Base-by-base conservation (phyloP, 2,113 vertebrate genomes). In the Albula goreensis region DNA sequence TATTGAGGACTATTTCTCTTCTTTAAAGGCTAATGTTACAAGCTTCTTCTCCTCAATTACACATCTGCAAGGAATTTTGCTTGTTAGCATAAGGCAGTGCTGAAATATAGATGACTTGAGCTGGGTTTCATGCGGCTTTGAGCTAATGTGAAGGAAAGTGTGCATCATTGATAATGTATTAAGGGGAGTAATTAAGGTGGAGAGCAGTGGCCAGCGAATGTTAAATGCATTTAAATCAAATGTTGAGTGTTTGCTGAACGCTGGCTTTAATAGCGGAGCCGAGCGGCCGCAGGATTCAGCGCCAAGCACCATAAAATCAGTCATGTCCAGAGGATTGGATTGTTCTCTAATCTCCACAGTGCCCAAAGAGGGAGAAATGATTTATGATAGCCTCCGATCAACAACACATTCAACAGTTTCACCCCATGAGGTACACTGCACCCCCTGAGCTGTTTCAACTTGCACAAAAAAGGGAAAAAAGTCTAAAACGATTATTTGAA, bases 81-180 rank as follows among this genome's bases (percentile, higher is more conserved):
- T 70, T 52, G 57, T 80, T 82, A 51, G 50, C 66, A 66, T 86
- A 56, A 86, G 22, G 79, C 56, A 48, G 52, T 22, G 50, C 50
- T 81, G 51, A 52, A 52, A 81, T n/a, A 82, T 60, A 82, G 56
- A 60, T 82, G 9, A 60, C 81, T 82, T 82, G 52, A 48, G 60
- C 52, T 31, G 10, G 25, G 41, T 60, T 41, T 57, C 53, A 82
- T 82, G 48, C 22, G 50, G 50, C 85, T 66, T 82, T 41, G 15
- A 82, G 80, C 17, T 83, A 83, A 86, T 83, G 41, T 74, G 70
- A 51, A 78, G 51, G 41, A 83, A 83, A 25, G 7, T 5, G 51
- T 25, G 53, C 53, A 83, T 63, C 81, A 86, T 83, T 22, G 81
- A 86, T 86, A 60, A 83, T 60, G 81, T 52, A 78, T 86, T 83